These are phyloP conservation scores for Anguilla rostrata DNA, from an alignment of 2,113 vertebrate genomes.

Conservation along the genomic window DNA sequence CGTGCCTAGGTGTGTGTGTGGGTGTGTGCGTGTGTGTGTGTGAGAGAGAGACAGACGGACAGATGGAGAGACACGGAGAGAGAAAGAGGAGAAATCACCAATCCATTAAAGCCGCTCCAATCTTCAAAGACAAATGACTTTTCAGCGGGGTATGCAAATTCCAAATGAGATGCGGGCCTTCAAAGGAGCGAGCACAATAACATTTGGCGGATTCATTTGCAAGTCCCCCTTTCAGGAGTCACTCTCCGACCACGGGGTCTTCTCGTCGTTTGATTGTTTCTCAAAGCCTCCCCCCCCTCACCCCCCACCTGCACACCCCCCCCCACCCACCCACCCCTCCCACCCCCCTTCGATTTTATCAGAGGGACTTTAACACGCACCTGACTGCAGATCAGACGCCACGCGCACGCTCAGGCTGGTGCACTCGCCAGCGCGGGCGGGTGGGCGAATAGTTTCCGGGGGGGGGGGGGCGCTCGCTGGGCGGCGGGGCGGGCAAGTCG, in stretches of 20 bases:
- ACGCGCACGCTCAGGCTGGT: constrained; percentile 4
- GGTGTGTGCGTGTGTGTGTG: neutral
- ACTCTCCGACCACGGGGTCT: neutral
- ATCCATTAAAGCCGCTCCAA: constrained; percentile 10
- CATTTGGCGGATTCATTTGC: constrained; percentile 5
- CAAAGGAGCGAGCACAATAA: neutral
- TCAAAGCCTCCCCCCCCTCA: neutral
- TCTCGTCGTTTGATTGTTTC: neutral
- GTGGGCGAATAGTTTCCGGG: too few relatives aligned
- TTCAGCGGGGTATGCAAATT: constrained; percentile 20
- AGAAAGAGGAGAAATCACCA: constrained; percentile 1
- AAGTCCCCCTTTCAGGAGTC: constrained; percentile 1
- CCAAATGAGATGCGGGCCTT: constrained; percentile 12
- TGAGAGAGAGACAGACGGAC: neutral
- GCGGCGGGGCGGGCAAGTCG: too few relatives aligned
- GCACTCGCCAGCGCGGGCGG: neutral
- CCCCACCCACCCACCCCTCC: too few relatives aligned
- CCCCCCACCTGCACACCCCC: too few relatives aligned
- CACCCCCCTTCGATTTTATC: neutral
- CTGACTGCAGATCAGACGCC: constrained; percentile 12
- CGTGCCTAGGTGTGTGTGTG: neutral
- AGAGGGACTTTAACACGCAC: constrained; percentile 11
- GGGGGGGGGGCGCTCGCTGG: too few relatives aligned
- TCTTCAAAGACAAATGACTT: constrained; percentile 24
- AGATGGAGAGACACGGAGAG: neutral